Evolutionary conservation across 2,113 vertebrate species (phyloP), one percentile per base, ranked within the genome.

Genomic region (Callipepla squamata): DNA sequence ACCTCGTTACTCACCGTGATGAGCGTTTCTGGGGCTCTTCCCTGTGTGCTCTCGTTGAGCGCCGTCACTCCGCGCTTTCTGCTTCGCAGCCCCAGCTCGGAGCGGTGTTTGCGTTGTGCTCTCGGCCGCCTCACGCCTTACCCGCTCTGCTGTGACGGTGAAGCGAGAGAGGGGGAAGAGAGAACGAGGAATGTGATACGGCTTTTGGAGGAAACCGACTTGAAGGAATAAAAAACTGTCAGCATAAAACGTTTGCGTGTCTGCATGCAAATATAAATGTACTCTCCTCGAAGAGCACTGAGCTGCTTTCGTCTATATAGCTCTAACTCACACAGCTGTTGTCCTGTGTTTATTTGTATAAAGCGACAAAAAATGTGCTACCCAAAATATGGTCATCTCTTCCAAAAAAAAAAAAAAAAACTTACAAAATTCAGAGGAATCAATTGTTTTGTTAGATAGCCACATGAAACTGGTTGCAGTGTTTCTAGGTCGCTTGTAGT

Each of bases 11-110:
- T 36, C 36, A 9, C 38, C 8, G 12, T 6, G 9, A 1, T 17
- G 0, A 1, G 4, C 0, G 4, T 57, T 20, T 21, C n/a, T 1
- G 0, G 3, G 57, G 17, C 21, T 22, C 25, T 34, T 26, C 5
- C 22, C 15, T 25, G 40, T 1, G 0, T 6, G 5, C 6, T 17
- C 53, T 15, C 22, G 14, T 11, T n/a, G 55, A n/a, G 30, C 19
- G 53, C 53, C 30, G 16, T 32, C 53, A 19, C 30, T 32, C 55
- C 30, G 17, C 13, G 15, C 51, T 53, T 30, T 16, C 51, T 30
- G 51, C 26, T 53, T 28, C 26, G 26, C 51, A 53, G 51, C 51
- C 51, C 51, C 8, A 6, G 16, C 16, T 53, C 15, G 30, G 51
- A 9, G 26, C 15, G 8, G 15, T 53, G 51, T 8, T 14, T 17